Conservation (phyloP, 2,113 vertebrate species). For the Pseudopipra pipra region DNA sequence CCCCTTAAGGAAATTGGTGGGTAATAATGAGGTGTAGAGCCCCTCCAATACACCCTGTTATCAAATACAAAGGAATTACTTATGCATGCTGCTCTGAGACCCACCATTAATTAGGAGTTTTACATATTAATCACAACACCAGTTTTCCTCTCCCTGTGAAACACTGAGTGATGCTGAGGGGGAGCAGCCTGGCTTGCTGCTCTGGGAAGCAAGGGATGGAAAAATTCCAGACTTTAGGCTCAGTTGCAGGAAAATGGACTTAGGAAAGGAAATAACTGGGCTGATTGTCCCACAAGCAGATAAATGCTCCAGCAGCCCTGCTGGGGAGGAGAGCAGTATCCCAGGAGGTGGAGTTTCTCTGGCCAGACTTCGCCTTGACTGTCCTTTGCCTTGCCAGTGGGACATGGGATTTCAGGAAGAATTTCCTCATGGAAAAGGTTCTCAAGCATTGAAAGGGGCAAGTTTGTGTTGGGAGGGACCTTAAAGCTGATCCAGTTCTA, state of each 20-base stretch:
- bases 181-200: neutral
- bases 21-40: slow-evolving; percentile 17
- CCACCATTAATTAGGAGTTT: slow-evolving; percentile 52
- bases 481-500: fast-evolving
- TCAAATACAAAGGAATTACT: slow-evolving; percentile 50
- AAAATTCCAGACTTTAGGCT: neutral
- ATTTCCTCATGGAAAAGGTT: neutral
- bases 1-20: neutral
- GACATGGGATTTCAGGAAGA: neutral
- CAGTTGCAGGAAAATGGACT: neutral
- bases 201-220: neutral
- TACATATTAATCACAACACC: slow-evolving; percentile 37
- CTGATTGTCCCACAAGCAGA: neutral
- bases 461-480: neutral
- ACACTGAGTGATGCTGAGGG: neutral
- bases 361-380: neutral
- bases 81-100: slow-evolving; percentile 45
- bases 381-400: neutral
- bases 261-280: neutral
- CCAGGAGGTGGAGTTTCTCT: neutral
- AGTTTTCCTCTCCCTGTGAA: neutral
- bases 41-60: slow-evolving; percentile 31
- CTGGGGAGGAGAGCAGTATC: neutral
- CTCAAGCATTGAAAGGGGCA: fast-evolving
- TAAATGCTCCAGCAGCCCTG: neutral